Conservation (phyloP, 2,797 vertebrate species). For the Etheostoma nigrum region DNA sequence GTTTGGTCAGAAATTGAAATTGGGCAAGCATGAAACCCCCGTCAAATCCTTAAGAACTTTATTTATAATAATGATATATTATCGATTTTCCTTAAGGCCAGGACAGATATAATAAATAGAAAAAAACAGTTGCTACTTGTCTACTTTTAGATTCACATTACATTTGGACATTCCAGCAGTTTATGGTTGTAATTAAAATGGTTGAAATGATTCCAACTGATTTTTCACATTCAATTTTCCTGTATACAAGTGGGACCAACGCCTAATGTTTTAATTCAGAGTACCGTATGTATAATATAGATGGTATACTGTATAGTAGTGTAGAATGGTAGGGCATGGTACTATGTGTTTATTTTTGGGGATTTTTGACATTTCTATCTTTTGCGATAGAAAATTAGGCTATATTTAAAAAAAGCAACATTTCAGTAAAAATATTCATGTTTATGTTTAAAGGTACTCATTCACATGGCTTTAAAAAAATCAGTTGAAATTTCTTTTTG, state of each 20-base stretch:
- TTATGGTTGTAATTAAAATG: not conserved
- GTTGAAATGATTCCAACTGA: not conserved
- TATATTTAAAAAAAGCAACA: not conserved
- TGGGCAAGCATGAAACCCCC: not conserved
- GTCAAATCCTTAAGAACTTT: not conserved
- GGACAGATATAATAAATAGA: slow-evolving; percentile 1
- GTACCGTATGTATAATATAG: not conserved
- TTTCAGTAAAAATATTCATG: not conserved
- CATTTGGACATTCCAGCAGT: not conserved
- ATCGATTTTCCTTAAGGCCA: not conserved
- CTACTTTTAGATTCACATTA: not conserved
- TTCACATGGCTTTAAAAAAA: slow-evolving; percentile 11
- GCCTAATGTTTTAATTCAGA: not conserved
- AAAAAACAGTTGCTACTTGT: not conserved
- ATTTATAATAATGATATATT: not conserved
- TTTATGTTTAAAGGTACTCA: not conserved
- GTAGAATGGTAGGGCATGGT: not conserved
- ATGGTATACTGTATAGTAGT: not conserved
- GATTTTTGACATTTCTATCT: slow-evolving; percentile 1
- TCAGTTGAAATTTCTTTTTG: not conserved
- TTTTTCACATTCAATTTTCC: not conserved
- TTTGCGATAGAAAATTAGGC: not conserved
- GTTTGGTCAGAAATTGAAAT: not conserved
- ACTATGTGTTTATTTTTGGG: not conserved
- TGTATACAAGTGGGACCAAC: not conserved